Conservation (phyloP, 2,113 vertebrate species). For the Beaufortia kweichowensis region DNA sequence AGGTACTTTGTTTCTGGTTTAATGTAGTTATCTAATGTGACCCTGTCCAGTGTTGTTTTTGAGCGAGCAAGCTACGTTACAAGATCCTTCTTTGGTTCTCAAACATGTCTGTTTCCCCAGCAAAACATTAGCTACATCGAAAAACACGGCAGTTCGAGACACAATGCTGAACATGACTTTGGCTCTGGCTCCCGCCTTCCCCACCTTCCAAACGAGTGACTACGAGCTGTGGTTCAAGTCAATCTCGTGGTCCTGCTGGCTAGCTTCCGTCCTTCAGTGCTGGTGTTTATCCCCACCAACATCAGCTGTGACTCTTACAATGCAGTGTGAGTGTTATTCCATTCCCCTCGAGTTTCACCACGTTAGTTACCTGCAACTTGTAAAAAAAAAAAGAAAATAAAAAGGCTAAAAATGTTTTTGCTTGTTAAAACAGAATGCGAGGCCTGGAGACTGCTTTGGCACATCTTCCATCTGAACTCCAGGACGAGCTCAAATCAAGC, state of each 20-base stretch:
- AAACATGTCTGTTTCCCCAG: too few relatives aligned
- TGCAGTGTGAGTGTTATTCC: slow-evolving; percentile 56
- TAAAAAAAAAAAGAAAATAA: too few relatives aligned
- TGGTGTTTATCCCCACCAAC: slow-evolving; percentile 50
- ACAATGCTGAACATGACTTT: slow-evolving; percentile 57
- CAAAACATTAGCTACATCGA: too few relatives aligned
- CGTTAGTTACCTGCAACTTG: too few relatives aligned
- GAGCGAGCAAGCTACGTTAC: too few relatives aligned
- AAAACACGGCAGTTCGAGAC: not conserved
- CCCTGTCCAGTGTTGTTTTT: not conserved
- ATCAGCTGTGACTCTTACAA: slow-evolving; percentile 59
- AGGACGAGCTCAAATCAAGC: slow-evolving; percentile 1
- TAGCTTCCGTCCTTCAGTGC: slow-evolving; percentile 43
- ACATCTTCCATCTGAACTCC: not conserved
- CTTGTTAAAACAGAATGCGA: not conserved
- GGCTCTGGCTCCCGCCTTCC: slow-evolving; percentile 51
- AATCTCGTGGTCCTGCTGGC: slow-evolving; percentile 55
- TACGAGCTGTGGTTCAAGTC: slow-evolving; percentile 58
- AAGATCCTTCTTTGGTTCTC: too few relatives aligned
- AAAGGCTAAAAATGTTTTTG: too few relatives aligned
- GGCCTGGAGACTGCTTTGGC: not conserved
- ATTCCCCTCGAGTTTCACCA: slow-evolving; percentile 8
- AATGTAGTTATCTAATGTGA: not conserved
- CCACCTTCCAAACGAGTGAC: slow-evolving; percentile 45
- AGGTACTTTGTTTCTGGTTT: too few relatives aligned